These are phyloP conservation scores for Cuculus canorus DNA, from an alignment of 2,797 vertebrate species.

Conservation along the genomic window DNA sequence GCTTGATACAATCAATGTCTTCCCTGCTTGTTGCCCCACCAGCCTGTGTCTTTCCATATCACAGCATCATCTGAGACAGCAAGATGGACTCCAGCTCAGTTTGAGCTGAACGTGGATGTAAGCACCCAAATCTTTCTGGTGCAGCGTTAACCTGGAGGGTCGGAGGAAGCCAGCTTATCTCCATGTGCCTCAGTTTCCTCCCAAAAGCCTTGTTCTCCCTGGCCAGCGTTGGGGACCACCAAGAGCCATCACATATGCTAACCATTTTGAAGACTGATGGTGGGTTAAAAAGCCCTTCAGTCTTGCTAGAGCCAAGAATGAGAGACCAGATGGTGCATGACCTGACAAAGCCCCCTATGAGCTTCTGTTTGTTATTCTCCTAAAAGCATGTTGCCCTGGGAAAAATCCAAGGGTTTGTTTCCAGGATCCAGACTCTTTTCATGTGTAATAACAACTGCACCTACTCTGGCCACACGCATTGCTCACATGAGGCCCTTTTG, in stretches of 20 bases:
- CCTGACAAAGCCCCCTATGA: conserved; percentile 22
- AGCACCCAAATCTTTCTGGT: neutral
- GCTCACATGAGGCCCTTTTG: neutral
- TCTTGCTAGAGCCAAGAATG: conserved; percentile 21
- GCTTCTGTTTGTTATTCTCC: conserved; percentile 59
- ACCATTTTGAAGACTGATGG: conserved; percentile 13
- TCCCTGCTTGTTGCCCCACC: neutral
- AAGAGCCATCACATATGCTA: neutral
- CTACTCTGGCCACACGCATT: neutral
- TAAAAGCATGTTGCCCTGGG: neutral
- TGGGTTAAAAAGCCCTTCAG: conserved; percentile 14
- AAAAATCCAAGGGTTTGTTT: conserved; percentile 34
- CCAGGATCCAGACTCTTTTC: conserved; percentile 15
- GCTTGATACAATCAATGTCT: accelerated
- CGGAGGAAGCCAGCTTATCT: neutral
- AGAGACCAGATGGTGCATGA: conserved; percentile 48
- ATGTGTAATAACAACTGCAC: conserved; percentile 32
- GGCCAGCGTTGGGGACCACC: neutral
- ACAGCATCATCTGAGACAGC: neutral
- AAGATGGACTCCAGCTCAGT: neutral
- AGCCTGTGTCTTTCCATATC: accelerated
- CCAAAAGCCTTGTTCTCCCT: neutral
- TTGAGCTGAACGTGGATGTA: neutral
- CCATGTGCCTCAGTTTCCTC: neutral
- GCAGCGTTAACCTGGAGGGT: neutral